These are phyloP conservation scores for Eulemur coronatus DNA, from an alignment of 2,797 vertebrate genomes.

Conservation along the genomic window DNA sequence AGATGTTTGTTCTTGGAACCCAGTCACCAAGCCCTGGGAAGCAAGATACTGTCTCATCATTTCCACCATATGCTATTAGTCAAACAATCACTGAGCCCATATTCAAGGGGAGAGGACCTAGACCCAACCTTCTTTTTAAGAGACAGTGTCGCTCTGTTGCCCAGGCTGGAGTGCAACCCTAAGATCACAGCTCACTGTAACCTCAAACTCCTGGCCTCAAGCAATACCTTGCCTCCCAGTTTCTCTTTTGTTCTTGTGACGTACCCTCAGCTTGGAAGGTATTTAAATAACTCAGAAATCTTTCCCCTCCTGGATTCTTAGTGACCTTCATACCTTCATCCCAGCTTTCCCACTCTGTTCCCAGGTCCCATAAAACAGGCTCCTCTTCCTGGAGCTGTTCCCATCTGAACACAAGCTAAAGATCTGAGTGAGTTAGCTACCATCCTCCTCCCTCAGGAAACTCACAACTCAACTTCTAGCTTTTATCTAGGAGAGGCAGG, in stretches of 20 bases:
- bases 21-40: no score
- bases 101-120: neutral
- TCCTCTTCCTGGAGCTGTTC: no score
- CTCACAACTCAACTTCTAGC: neutral
- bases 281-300: constrained; percentile 13
- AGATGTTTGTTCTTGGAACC: no score
- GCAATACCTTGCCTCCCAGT: neutral
- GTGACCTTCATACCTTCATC: neutral
- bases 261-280: neutral
- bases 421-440: neutral
- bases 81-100: neutral
- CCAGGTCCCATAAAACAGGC: neutral
- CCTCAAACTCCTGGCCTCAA: neutral
- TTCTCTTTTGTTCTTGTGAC: neutral
- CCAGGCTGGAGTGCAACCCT: neutral
- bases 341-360: constrained; percentile 1
- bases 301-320: neutral
- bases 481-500: neutral
- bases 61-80: neutral
- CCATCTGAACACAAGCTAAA: neutral
- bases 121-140: neutral
- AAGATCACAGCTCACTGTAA: neutral
- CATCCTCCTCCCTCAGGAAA: neutral
- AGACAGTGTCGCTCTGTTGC: neutral
- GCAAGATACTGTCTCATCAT: neutral